Evolutionary conservation across 2,888 invertebrate species (phyloP).

Genomic region (Merodon equestris): DNA sequence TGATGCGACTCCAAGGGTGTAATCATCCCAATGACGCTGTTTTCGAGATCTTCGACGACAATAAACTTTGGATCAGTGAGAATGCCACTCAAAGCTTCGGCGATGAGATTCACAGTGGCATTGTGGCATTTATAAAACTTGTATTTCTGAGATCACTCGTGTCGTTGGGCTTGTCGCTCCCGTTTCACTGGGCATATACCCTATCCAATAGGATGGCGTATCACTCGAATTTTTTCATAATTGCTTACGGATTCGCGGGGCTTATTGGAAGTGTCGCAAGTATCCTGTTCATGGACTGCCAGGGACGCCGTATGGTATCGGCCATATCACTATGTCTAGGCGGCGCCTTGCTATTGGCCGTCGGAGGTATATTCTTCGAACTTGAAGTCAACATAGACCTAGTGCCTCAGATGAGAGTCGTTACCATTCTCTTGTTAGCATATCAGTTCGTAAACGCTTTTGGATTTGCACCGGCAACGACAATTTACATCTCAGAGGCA

Average conservation of each 20-base stretch:
- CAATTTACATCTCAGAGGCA: conserved; percentile 75
- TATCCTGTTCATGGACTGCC: conserved; percentile 73
- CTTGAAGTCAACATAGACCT: conserved; percentile 50
- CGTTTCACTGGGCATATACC: conserved; percentile 74
- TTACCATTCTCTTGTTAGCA: conserved; percentile 72
- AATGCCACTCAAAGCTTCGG: conserved; percentile 35
- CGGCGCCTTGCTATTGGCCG: conserved; percentile 73
- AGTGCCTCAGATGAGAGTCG: conserved; percentile 65
- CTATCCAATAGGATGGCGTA: conserved; percentile 73
- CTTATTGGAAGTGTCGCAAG: conserved; percentile 74
- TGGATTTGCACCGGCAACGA: conserved; percentile 74
- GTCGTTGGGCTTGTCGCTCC: conserved; percentile 72
- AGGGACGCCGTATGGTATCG: conserved; percentile 73
- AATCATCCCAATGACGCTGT: conserved; percentile 33
- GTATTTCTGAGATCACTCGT: conserved; percentile 73
- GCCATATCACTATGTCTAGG: conserved; percentile 72
- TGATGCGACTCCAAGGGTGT: conserved; percentile 58
- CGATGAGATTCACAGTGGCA: conserved; percentile 42
- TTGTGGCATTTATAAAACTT: conserved; percentile 69
- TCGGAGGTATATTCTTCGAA: conserved; percentile 74
- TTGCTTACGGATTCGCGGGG: conserved; percentile 68
- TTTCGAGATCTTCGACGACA: conserved; percentile 49
- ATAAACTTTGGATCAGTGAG: conserved; percentile 50
- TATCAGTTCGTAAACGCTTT: conserved; percentile 74
- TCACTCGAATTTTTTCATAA: conserved; percentile 70